Conservation (phyloP, 2,797 vertebrate genomes). For the Alauda arvensis region DNA sequence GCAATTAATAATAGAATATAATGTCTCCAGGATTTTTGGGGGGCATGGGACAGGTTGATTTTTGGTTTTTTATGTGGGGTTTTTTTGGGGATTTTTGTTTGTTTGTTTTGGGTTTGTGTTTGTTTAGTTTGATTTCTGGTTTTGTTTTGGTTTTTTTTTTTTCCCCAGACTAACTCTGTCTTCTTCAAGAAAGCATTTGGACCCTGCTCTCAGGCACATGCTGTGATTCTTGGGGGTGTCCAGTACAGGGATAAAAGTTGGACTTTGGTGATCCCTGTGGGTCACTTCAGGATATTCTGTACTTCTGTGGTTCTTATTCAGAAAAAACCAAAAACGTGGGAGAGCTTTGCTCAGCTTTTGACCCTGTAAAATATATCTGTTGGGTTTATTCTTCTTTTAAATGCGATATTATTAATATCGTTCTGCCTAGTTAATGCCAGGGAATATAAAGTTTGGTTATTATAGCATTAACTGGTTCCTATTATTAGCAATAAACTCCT, state of each 20-base stretch:
- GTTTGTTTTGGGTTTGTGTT: too few relatives aligned
- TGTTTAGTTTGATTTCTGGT: background rate
- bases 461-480: background rate
- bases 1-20: background rate
- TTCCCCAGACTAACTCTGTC: background rate
- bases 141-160: background rate
- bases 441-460: background rate
- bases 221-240: background rate
- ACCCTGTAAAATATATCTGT: background rate
- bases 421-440: background rate
- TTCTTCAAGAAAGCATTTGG: background rate
- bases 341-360: background rate
- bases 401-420: background rate
- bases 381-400: background rate
- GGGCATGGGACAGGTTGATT: background rate
- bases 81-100: background rate
- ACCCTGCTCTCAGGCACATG: background rate
- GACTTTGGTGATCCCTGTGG: background rate
- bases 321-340: background rate
- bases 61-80: background rate
- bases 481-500: background rate
- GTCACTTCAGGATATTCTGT: background rate
- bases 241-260: background rate
- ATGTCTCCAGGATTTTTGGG: background rate
- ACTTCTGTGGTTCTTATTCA: background rate